Base-by-base conservation (phyloP, 2,888 invertebrate species). In the Limnephilus lunatus region DNA sequence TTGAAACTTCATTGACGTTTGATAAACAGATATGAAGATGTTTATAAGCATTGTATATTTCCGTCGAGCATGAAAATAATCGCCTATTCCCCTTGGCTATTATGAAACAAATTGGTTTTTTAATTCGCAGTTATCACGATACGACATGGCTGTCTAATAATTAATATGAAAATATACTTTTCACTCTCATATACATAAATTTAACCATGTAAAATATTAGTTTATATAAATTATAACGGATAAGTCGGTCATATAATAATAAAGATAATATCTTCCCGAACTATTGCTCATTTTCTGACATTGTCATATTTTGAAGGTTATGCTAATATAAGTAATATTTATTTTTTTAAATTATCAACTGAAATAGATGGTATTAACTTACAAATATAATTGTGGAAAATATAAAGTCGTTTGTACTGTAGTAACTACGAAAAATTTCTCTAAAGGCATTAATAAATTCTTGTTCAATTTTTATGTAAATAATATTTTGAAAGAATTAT, bases 1-100 rank as follows among this genome's bases (percentile, higher is more conserved):
- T 91, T 92, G 92, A 92, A 92, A 92, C 91, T 89, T 91, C 89
- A 53, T 82, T 83, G 87, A 91, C 88, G 44, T 90, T 80, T 83
- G 92, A 90, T 81, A 85, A 48, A 48, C 68, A 85, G 80, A 80
- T 19, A 53, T 31, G 32, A 90, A 85, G 32, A 82, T 89, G 81
- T 80, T 89, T 81, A 81, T 81, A 30, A 68, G 9, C 44, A 89
- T 81, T 32, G 25, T 81, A n/a, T 35, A 83, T 68, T n/a, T 85
- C 35, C 32, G 25, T 53, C 11, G 25, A n/a, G 44, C 30, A 39
- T 14, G 39, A 30, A 44, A 85, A 39, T n/a, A 25, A 68, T 68
- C 68, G 68, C n/a, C n/a, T 25, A 68, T 25, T 25, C 25, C 68
- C 68, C 68, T 19, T 68, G 68, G n/a, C 68, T 25, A 9, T 68